Evolutionary conservation across 2,888 invertebrate species (phyloP).

Genomic region (Drosophila nr. medialis): DNA sequence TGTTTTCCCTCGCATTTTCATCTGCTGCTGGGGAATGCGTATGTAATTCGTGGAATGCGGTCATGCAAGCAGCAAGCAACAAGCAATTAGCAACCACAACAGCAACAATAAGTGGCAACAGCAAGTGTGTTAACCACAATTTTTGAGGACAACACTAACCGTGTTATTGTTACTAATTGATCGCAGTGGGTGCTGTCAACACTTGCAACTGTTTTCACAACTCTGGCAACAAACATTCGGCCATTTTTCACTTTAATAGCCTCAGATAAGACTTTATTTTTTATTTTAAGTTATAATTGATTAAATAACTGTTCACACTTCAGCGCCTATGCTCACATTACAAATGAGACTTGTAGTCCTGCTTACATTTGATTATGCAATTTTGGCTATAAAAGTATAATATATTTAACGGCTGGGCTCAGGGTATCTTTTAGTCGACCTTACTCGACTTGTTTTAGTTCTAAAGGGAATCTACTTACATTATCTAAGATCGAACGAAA

Average conservation of each 20-base stretch:
- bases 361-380: not conserved
- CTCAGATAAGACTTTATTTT: not conserved
- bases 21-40: conserved; percentile 26
- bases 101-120: conserved; percentile 18
- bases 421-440: not conserved
- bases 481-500: not conserved
- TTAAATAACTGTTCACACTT: not conserved
- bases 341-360: not conserved
- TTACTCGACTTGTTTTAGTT: not conserved
- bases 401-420: not conserved
- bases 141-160: conserved; percentile 28
- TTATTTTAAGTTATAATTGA: not conserved
- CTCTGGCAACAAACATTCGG: not conserved
- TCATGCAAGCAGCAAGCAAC: conserved; percentile 30
- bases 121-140: conserved; percentile 26
- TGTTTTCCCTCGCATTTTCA: conserved; percentile 12
- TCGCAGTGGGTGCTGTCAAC: conserved; percentile 1
- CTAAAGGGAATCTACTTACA: not conserved
- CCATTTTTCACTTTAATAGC: not conserved
- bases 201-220: conserved; percentile 1
- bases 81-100: conserved; percentile 22
- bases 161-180: conserved; percentile 4
- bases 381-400: not conserved
- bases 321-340: not conserved
- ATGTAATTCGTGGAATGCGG: conserved; percentile 60